Evolutionary conservation across 1,140 invertebrate genomes (phyloP).

Genomic region (Drosophila quadrilineata): DNA sequence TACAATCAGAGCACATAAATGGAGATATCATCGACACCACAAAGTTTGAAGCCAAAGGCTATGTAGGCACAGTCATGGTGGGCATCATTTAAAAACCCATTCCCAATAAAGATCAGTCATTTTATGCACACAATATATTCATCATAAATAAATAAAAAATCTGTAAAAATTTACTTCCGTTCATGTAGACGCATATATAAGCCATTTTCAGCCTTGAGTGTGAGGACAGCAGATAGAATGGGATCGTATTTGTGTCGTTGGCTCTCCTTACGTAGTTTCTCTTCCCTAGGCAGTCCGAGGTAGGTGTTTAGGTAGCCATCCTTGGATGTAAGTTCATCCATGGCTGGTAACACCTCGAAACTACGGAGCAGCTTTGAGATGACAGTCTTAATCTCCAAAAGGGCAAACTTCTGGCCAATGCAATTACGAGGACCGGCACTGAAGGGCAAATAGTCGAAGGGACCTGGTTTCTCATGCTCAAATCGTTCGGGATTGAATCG

Average conservation of each 20-base stretch:
- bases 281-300: conserved; percentile 26
- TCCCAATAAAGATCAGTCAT: no score
- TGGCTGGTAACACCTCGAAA: conserved; percentile 57
- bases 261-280: conserved; percentile 19
- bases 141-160: no score
- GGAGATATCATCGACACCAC: conserved; percentile 55
- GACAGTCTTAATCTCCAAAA: conserved; percentile 78
- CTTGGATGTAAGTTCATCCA: conserved; percentile 47
- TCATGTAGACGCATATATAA: conserved; percentile 50
- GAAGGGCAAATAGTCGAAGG: conserved; percentile 84
- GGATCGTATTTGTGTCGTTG: conserved; percentile 66
- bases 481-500: conserved; percentile 85
- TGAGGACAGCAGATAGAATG: conserved; percentile 52
- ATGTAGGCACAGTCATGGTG: conserved; percentile 72
- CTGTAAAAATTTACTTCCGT: conserved; percentile 22
- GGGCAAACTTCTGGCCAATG: conserved; percentile 83
- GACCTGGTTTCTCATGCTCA: neutral
- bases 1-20: conserved; percentile 63
- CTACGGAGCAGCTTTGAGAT: conserved; percentile 72
- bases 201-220: conserved; percentile 67
- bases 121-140: no score
- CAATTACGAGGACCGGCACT: conserved; percentile 89
- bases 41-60: conserved; percentile 46
- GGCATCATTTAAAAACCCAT: conserved; percentile 40
- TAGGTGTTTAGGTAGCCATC: conserved; percentile 54